phyloP scores from a whole-genome alignment of 2,888 invertebrate species.

The Zelleria hepariella region DNA sequence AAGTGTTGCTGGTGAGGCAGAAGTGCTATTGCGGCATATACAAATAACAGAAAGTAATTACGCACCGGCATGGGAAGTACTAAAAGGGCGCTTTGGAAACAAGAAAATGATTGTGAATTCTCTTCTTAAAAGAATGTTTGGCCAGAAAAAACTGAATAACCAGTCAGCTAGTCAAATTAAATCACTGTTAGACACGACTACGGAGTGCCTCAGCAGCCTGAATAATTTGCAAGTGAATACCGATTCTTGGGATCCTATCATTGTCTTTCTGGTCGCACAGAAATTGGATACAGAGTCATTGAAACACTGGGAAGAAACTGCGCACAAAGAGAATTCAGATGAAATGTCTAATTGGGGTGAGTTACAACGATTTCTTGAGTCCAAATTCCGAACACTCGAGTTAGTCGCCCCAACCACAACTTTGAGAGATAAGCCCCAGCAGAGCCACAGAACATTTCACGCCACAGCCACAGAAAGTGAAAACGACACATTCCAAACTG shows the following conservation, averaged over 20 bases:
- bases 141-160: slow-evolving; percentile 12
- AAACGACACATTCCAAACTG: not conserved
- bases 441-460: not conserved
- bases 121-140: slow-evolving; percentile 15
- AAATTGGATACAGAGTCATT: slow-evolving; percentile 20
- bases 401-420: slow-evolving; percentile 8
- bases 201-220: slow-evolving; percentile 18
- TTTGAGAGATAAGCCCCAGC: not conserved
- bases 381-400: slow-evolving; percentile 20
- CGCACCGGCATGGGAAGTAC: slow-evolving; percentile 12
- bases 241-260: slow-evolving; percentile 7
- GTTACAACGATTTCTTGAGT: slow-evolving; percentile 17
- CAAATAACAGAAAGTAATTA: slow-evolving; percentile 14
- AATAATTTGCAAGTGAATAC: slow-evolving; percentile 15
- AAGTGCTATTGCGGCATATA: slow-evolving; percentile 11
- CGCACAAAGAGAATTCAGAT: slow-evolving; percentile 11
- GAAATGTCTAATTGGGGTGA: slow-evolving; percentile 13
- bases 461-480: not conserved
- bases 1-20: slow-evolving; percentile 15
- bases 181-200: slow-evolving; percentile 18
- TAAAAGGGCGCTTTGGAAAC: slow-evolving; percentile 15
- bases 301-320: slow-evolving; percentile 15
- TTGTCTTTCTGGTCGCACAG: not conserved
- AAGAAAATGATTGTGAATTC: slow-evolving; percentile 15
- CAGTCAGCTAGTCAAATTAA: slow-evolving; percentile 16